These are phyloP conservation scores for Notocelia uddmanniana DNA, from an alignment of 2,888 invertebrate genomes.

Conservation along the genomic window DNA sequence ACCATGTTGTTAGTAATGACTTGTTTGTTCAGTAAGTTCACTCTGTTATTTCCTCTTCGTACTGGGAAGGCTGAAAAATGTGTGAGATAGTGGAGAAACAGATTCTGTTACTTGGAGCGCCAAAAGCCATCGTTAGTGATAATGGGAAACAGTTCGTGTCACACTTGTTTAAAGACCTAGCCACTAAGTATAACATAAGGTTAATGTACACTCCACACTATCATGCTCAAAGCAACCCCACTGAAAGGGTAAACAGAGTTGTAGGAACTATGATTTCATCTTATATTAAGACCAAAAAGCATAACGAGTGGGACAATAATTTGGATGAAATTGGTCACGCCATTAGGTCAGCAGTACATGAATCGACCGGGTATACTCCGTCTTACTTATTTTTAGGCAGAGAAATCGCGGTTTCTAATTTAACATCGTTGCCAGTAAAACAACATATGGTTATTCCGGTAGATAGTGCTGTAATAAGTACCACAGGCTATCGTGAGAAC, in stretches of 20 bases:
- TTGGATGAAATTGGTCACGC: slow-evolving; percentile 57
- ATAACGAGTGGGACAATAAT: no score
- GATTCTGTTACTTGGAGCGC: slow-evolving; percentile 47
- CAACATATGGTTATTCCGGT: background rate
- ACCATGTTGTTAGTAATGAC: no score
- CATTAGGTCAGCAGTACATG: slow-evolving; percentile 48
- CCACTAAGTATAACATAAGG: slow-evolving; percentile 20
- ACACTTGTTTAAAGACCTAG: slow-evolving; percentile 42
- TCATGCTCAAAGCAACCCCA: slow-evolving; percentile 59
- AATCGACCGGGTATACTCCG: slow-evolving; percentile 17
- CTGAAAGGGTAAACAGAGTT: no score
- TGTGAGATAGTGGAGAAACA: slow-evolving; percentile 45
- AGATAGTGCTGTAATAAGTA: background rate
- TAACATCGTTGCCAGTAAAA: background rate
- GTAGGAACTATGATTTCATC: no score
- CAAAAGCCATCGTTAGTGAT: slow-evolving; percentile 47
- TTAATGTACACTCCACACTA: slow-evolving; percentile 51
- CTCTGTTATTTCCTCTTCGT: no score
- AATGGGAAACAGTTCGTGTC: slow-evolving; percentile 49
- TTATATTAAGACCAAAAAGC: no score
- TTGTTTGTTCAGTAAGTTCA: no score
- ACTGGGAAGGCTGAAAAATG: no score
- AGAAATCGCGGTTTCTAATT: slow-evolving; percentile 2
- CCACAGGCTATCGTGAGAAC: background rate
- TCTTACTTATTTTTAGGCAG: slow-evolving; percentile 20